These are phyloP conservation scores for Eledona agricola DNA, from an alignment of 2,888 invertebrate genomes.

Conservation along the genomic window DNA sequence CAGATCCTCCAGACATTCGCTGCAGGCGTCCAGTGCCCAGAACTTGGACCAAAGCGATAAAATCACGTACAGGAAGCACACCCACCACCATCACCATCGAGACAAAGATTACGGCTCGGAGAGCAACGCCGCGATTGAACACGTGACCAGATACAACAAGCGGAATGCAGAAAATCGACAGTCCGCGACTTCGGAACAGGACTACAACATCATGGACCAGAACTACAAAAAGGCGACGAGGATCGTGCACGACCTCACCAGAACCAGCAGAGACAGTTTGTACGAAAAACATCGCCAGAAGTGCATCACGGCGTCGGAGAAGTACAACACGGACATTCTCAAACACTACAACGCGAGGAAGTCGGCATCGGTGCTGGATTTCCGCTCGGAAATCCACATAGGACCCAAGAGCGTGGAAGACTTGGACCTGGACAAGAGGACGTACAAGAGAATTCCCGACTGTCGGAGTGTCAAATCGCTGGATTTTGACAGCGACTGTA, in stretches of 20 bases:
- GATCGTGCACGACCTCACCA: slow-evolving; percentile 60
- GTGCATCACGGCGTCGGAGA: slow-evolving; percentile 59
- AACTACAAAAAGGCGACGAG: slow-evolving; percentile 61
- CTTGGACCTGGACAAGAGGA: slow-evolving; percentile 55
- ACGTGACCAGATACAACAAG: slow-evolving; percentile 49
- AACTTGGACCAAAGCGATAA: slow-evolving; percentile 62
- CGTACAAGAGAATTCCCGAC: slow-evolving; percentile 59
- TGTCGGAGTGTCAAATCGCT: slow-evolving; percentile 75
- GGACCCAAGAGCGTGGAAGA: slow-evolving; percentile 61
- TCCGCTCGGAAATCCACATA: slow-evolving; percentile 62
- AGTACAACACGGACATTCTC: slow-evolving; percentile 58
- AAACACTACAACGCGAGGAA: slow-evolving; percentile 65
- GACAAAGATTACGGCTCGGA: slow-evolving; percentile 68
- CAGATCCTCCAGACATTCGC: slow-evolving; percentile 50
- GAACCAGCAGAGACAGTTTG: slow-evolving; percentile 50
- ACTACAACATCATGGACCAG: slow-evolving; percentile 58
- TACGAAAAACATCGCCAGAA: slow-evolving; percentile 60
- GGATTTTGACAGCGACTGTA: slow-evolving; percentile 79
- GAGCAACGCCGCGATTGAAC: slow-evolving; percentile 68
- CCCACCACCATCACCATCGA: slow-evolving; percentile 55
- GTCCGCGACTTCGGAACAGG: slow-evolving; percentile 49
- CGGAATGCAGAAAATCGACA: slow-evolving; percentile 45
- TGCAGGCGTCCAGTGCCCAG: slow-evolving; percentile 64
- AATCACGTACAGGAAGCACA: slow-evolving; percentile 50
- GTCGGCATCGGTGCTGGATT: slow-evolving; percentile 68